phyloP scores from a whole-genome alignment of 2,113 vertebrate genomes.

The Ramphastos sulfuratus region DNA sequence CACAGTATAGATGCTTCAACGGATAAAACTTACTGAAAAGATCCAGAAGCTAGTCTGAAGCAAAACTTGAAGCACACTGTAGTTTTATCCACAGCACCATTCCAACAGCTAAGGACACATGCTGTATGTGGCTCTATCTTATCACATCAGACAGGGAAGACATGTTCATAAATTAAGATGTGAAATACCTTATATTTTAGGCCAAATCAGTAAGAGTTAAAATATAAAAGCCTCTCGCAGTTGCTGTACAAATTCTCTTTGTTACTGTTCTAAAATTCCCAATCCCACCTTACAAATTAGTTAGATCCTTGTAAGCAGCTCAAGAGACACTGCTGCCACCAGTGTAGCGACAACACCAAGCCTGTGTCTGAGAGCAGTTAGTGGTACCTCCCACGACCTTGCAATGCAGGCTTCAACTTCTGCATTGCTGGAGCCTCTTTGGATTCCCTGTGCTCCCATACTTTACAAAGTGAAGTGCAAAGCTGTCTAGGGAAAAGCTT shows the following conservation, averaged over 20 bases:
- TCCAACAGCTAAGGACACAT: not conserved
- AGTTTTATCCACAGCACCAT: not conserved
- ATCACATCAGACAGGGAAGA: not conserved
- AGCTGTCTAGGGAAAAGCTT: not conserved
- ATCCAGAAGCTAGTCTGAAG: not conserved
- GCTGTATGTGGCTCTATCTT: not conserved
- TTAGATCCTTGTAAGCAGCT: not conserved
- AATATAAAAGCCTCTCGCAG: not conserved
- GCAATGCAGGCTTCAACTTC: not conserved
- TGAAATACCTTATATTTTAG: not conserved
- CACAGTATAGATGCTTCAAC: not conserved
- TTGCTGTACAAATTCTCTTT: not conserved
- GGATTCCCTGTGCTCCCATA: rapidly evolving
- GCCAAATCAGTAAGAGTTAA: not conserved
- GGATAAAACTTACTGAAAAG: not conserved
- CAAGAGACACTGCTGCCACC: not conserved
- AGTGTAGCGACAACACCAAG: not conserved
- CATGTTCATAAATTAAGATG: not conserved
- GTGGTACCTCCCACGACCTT: not conserved
- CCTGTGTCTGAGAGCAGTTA: not conserved
- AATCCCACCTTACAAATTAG: rapidly evolving
- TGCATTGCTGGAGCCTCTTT: not conserved
- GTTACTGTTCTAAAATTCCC: not conserved
- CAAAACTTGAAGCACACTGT: not conserved
- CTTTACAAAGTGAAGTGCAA: not conserved